Evolutionary conservation across 2,888 invertebrate genomes (phyloP), one percentile per base, ranked within the genome.

Genomic region (Hydroisotoma schaefferi): DNA sequence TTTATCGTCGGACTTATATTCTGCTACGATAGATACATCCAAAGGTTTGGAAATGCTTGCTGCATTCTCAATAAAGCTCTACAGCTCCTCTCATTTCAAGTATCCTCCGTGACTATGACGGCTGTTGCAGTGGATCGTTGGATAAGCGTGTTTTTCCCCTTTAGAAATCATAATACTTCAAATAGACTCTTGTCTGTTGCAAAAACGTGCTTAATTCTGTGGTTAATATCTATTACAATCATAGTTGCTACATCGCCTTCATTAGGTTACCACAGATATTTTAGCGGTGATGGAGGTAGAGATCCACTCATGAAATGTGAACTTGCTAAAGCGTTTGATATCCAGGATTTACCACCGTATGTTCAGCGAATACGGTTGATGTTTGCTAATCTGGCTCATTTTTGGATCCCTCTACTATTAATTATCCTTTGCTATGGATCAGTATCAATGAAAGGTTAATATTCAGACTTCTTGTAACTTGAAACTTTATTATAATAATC

Each of bases 71-170:
- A 40, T 0, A 59, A 59, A 55, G 55, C 46, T 4, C 23, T 59
- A 18, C 59, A 59, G 43, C 28, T 59, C 4, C n/a, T 38, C 26
- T 55, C 55, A 33, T 59, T 59, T 23, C 59, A 59, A 59, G 59
- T 59, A 23, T 59, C 59, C 1, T 55, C 55, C 12, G 43, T 59
- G 3, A 59, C 59, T 25, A 59, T 59, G 48, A 59, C 55, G 2
- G 43, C 55, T 5, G 55, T 59, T 28, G 59, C 59, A 1, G 18
- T 59, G 2, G 59, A 59, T 29, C 38, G 59, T 29, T 59, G 54
- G 22, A 49, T 59, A 40, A n/a, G 48, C 8, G 59, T 59, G 1
- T 18, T 33, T 15, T 55, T 22, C 29, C 59, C 59, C 2, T 43
- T 43, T 6, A 15, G 18, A 6, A 6, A 10, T 18, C 43, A 18